Evolutionary conservation across 2,888 invertebrate species (phyloP), one percentile per base, ranked within the genome.

Genomic region (Eulithis prunata): DNA sequence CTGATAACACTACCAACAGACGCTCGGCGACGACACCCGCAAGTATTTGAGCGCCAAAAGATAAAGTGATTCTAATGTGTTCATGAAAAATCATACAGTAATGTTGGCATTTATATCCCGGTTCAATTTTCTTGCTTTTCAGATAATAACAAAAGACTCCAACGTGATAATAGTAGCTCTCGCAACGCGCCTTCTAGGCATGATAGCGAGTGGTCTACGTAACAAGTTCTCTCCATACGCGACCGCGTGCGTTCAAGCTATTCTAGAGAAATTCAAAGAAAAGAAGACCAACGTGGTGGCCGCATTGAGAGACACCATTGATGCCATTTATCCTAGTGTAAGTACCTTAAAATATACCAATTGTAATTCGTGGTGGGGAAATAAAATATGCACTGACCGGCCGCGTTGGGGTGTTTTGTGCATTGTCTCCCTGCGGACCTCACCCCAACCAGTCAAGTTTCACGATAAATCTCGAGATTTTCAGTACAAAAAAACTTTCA

Each of bases 251-350:
- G 91, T 97, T 1, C 94, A 96, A 8, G 93, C 96, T 0, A 94
- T 99, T 57, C 88, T 99, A 45, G 99, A 99, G 79, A 99, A 99
- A 89, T 99, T 99, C 83, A 98, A 98, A 80, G 99, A 99, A 87
- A 99, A 99, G 93, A 99, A 99, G 81, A 94, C 96, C 2, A 96
- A 95, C 80, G 99, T 99, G 0, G 98, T 99, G 0, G 85, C 94
- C 2, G 96, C 97, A 0, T 89, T 99, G 53, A 93, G 97, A 61
- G 99, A 99, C 67, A 97, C 98, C 5, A 96, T 97, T 28, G 99
- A 99, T 91, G 97, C 97, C 46, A 95, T 98, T 71, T 98, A 96
- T 85, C 94, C 95, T 60, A 94, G 96, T 76, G 97, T 97, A 85
- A 94, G 94, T 94, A 41, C 5, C 36, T n/a, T 4, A 13, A 13